Conservation (phyloP, 2,888 invertebrate species). For the Unio delphinus region DNA sequence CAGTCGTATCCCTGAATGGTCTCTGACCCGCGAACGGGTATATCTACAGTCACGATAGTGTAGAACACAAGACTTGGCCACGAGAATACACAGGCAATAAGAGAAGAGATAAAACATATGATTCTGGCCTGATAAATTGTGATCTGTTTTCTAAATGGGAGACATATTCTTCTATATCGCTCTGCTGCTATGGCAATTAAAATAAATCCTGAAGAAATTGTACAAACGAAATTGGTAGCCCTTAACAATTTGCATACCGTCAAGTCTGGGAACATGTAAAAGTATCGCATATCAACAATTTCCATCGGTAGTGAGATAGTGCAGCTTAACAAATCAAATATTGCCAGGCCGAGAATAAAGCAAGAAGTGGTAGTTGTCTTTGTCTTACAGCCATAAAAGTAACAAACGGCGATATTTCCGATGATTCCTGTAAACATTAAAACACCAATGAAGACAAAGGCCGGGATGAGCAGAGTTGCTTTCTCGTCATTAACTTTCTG, state of each 20-base stretch:
- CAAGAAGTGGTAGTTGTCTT: conserved; percentile 31
- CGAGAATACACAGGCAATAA: conserved; percentile 6
- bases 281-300: conserved; percentile 39
- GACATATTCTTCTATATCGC: conserved; percentile 16
- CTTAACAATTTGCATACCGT: conserved; percentile 36
- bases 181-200: conserved; percentile 40
- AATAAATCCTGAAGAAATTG: conserved; percentile 26
- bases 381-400: conserved; percentile 30
- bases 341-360: conserved; percentile 38
- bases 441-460: conserved; percentile 28
- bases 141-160: conserved; percentile 16
- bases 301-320: conserved; percentile 38
- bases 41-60: conserved; percentile 27
- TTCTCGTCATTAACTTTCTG: conserved; percentile 27
- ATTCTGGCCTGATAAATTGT: conserved; percentile 12
- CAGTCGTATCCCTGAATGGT: conserved; percentile 42
- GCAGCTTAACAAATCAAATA: conserved; percentile 40
- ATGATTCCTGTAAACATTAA: conserved; percentile 38
- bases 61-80: conserved; percentile 18
- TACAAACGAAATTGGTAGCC: conserved; percentile 23
- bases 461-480: conserved; percentile 32
- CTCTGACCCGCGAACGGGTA: conserved; percentile 20
- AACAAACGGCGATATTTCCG: conserved; percentile 40
- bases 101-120: conserved; percentile 12
- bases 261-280: conserved; percentile 28